phyloP scores from a whole-genome alignment of 1,140 invertebrate species.

The Habropoda laboriosa region DNA sequence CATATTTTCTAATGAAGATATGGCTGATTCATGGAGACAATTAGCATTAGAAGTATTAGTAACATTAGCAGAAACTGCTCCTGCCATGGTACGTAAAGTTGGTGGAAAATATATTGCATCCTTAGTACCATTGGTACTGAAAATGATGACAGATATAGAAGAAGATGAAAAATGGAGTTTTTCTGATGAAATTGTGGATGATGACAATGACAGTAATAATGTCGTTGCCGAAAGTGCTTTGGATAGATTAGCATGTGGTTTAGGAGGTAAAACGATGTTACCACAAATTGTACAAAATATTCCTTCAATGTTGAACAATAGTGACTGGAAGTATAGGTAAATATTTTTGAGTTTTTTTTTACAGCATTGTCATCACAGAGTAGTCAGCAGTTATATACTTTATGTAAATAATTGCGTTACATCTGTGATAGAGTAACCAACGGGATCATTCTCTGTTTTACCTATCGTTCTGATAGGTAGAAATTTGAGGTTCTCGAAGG shows the following conservation, averaged over 20 bases:
- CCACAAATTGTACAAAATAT: constrained; percentile 93
- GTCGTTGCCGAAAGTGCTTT: constrained; percentile 98
- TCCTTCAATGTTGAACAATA: constrained; percentile 92
- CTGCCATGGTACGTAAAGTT: constrained; percentile 97
- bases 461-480: constrained; percentile 70
- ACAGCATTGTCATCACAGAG: constrained; percentile 63
- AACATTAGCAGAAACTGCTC: constrained; percentile 96
- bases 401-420: constrained; percentile 72
- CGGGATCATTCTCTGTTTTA: constrained; percentile 49
- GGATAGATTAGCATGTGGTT: constrained; percentile 96
- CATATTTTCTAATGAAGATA: constrained; percentile 85
- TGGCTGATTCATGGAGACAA: constrained; percentile 93
- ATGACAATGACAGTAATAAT: constrained; percentile 93
- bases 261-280: constrained; percentile 97
- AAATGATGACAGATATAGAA: constrained; percentile 98
- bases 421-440: constrained; percentile 74
- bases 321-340: constrained; percentile 89
- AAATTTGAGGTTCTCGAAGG: constrained; percentile 56
- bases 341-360: constrained; percentile 33
- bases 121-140: constrained; percentile 91
- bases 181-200: constrained; percentile 86
- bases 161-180: constrained; percentile 92
- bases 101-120: constrained; percentile 90
- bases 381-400: constrained; percentile 72
- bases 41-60: constrained; percentile 96